Percentiles rank a stretch among this genome's conserved stretches.
phyloP scores from a whole-genome alignment of 2,113 vertebrate species.

The Polypterus senegalus region DNA sequence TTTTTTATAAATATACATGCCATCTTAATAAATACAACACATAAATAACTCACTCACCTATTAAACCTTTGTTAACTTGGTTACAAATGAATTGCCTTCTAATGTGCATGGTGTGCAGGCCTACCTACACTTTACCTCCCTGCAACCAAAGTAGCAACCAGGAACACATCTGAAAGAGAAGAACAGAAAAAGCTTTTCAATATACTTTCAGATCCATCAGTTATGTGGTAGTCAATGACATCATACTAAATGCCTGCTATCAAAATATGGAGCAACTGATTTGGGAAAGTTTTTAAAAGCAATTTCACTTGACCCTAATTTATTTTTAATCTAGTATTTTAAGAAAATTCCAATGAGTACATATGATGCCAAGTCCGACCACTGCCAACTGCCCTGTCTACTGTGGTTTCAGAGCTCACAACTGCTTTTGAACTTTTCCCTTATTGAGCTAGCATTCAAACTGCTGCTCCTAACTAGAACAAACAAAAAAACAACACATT shows the following conservation, averaged over 20 bases:
- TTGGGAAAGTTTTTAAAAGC: constrained; percentile 35
- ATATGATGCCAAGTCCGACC: too few relatives aligned
- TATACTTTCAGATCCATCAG: constrained; percentile 28
- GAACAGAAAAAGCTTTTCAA: constrained; percentile 20
- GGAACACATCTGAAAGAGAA: constrained; percentile 45
- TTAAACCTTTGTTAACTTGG: too few relatives aligned
- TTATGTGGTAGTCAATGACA: constrained; percentile 29
- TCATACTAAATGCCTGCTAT: constrained; percentile 1
- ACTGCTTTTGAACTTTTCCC: too few relatives aligned
- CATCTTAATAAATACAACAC: too few relatives aligned
- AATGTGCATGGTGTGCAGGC: constrained; percentile 11
- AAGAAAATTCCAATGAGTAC: too few relatives aligned
- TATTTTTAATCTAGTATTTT: constrained; percentile 45
- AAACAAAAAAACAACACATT: too few relatives aligned
- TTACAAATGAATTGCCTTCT: background rate
- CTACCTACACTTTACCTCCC: constrained; percentile 21
- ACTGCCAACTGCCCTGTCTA: too few relatives aligned
- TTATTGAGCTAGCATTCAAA: too few relatives aligned
- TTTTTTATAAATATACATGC: too few relatives aligned
- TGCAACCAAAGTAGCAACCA: constrained; percentile 20
- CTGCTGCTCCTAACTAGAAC: too few relatives aligned
- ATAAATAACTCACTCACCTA: too few relatives aligned
- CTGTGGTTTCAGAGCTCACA: too few relatives aligned
- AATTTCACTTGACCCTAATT: constrained; percentile 40
- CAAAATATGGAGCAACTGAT: constrained; percentile 22